These are phyloP conservation scores for Ochropacha duplaris DNA, from an alignment of 2,888 invertebrate genomes.

Conservation along the genomic window DNA sequence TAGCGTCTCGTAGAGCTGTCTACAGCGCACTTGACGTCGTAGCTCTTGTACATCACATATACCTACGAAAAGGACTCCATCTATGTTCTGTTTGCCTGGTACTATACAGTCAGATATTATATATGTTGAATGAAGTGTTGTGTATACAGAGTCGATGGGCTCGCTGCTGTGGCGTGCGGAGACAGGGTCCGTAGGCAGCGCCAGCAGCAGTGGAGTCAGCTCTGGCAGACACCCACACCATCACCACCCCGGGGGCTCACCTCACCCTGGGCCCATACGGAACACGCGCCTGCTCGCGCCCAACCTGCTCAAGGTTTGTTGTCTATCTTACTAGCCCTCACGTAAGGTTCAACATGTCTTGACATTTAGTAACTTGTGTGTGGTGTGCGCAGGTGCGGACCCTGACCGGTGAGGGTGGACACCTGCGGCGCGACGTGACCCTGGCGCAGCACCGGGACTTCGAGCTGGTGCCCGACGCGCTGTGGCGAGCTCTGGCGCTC, in stretches of 20 bases:
- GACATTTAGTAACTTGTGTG: too few species aligned
- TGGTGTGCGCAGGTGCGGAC: conserved; percentile 78
- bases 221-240: conserved; percentile 41
- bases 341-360: too few species aligned
- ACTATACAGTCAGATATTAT: too few species aligned
- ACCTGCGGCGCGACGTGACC: conserved; percentile 88
- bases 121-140: conserved; percentile 6
- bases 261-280: conserved; percentile 66
- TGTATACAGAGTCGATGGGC: conserved; percentile 84
- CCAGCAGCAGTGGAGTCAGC: conserved; percentile 86
- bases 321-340: too few species aligned
- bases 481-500: conserved; percentile 93
- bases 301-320: conserved; percentile 82
- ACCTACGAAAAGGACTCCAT: too few species aligned
- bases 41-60: too few species aligned
- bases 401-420: conserved; percentile 94
- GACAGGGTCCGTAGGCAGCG: conserved; percentile 85
- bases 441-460: conserved; percentile 92
- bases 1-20: too few species aligned
- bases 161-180: conserved; percentile 83
- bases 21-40: too few species aligned
- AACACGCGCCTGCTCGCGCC: conserved; percentile 87
- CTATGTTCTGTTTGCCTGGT: too few species aligned
- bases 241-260: background rate
- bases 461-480: conserved; percentile 91